Evolutionary conservation across 2,888 invertebrate genomes (phyloP).

Genomic region (Pyrochroa serraticornis): DNA sequence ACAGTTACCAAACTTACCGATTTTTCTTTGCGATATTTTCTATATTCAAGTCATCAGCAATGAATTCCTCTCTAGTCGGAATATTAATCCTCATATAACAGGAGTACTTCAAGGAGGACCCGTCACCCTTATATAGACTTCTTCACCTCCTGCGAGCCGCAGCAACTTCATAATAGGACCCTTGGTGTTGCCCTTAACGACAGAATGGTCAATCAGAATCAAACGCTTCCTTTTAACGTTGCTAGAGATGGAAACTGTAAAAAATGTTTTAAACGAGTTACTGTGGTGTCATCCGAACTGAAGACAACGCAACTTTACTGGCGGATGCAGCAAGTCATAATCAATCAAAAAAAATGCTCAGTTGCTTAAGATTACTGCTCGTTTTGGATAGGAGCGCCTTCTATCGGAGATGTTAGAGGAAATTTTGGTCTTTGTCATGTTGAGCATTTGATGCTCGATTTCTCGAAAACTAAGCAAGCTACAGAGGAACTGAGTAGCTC

Average conservation of each 20-base stretch:
- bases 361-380: too few relatives aligned
- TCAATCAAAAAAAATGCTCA: too few relatives aligned
- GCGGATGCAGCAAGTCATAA: too few relatives aligned
- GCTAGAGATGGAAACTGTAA: constrained; percentile 85
- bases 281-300: too few relatives aligned
- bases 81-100: constrained; percentile 99
- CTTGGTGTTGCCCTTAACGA: constrained; percentile 96
- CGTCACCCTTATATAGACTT: constrained; percentile 96
- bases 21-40: constrained; percentile 81
- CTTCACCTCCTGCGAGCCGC: constrained; percentile 89
- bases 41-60: constrained; percentile 83
- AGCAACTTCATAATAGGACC: constrained; percentile 93
- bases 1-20: constrained; percentile 68
- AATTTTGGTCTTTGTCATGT: too few relatives aligned
- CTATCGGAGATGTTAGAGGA: too few relatives aligned
- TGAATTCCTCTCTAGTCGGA: constrained; percentile 94
- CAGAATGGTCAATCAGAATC: constrained; percentile 95
- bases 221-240: constrained; percentile 88
- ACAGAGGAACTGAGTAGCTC: too few relatives aligned
- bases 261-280: too few relatives aligned
- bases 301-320: too few relatives aligned
- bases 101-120: constrained; percentile 93
- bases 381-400: too few relatives aligned
- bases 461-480: too few relatives aligned
- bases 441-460: too few relatives aligned